Evolutionary conservation across 2,797 vertebrate genomes (phyloP).

Genomic region (Mormyrus hasselquistii): DNA sequence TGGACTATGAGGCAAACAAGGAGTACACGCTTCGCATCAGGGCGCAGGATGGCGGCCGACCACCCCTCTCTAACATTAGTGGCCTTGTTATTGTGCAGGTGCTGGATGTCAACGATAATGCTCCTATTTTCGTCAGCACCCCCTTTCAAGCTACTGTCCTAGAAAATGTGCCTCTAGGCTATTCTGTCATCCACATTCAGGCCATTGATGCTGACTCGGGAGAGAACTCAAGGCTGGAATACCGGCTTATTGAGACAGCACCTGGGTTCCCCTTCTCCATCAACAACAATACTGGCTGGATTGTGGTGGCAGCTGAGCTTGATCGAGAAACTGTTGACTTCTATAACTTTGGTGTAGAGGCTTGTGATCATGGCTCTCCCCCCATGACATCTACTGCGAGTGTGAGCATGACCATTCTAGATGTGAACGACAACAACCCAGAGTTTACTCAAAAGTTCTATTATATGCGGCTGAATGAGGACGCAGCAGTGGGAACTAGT

Average conservation of each 20-base stretch:
- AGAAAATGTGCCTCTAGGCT: slow-evolving; percentile 86
- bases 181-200: slow-evolving; percentile 86
- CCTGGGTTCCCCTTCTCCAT: slow-evolving; percentile 77
- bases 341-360: slow-evolving; percentile 86
- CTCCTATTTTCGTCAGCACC: slow-evolving; percentile 91
- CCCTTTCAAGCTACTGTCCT: slow-evolving; percentile 90
- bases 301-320: slow-evolving; percentile 78
- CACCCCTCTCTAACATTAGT: slow-evolving; percentile 86
- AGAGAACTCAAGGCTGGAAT: slow-evolving; percentile 81
- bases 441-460: slow-evolving; percentile 85
- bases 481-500: slow-evolving; percentile 82
- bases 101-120: slow-evolving; percentile 85
- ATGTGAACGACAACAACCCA: slow-evolving; percentile 92
- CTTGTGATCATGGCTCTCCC: slow-evolving; percentile 78
- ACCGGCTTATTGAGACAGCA: slow-evolving; percentile 68
- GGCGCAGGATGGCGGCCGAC: slow-evolving; percentile 86
- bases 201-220: slow-evolving; percentile 87
- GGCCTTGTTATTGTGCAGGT: slow-evolving; percentile 87
- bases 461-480: slow-evolving; percentile 82
- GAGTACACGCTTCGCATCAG: slow-evolving; percentile 83
- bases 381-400: slow-evolving; percentile 81
- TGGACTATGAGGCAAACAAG: slow-evolving; percentile 87
- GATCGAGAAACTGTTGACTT: slow-evolving; percentile 85
- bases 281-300: slow-evolving; percentile 91
- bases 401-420: slow-evolving; percentile 82